A percentile compares a stretch with the other conserved stretches of the same genome.
phyloP scores from a whole-genome alignment of 2,888 invertebrate species.

The Drosophila limbata region DNA sequence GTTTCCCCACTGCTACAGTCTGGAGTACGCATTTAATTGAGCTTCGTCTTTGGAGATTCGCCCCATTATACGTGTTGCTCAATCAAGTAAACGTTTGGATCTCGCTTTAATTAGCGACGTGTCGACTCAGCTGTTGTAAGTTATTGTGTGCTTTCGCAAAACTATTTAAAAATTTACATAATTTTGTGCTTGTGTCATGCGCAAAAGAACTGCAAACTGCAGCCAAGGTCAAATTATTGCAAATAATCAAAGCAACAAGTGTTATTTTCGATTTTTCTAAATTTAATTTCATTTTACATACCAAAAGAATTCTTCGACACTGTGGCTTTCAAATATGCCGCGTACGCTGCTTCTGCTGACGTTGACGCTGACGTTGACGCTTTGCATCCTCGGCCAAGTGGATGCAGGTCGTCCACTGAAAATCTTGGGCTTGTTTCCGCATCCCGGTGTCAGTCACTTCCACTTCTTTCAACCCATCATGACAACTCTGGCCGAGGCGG shows the following conservation, averaged over 20 bases:
- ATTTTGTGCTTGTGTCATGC: slow-evolving; percentile 61
- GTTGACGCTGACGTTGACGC: slow-evolving; percentile 22
- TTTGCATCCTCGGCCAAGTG: slow-evolving; percentile 28
- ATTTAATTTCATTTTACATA: slow-evolving; percentile 30
- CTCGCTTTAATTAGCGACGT: slow-evolving; percentile 18
- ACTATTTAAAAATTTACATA: slow-evolving; percentile 58
- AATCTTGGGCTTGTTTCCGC: slow-evolving; percentile 85
- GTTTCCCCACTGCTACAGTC: background rate
- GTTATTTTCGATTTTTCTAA: slow-evolving; percentile 44
- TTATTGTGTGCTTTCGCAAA: background rate
- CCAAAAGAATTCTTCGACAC: slow-evolving; percentile 12
- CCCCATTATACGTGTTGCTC: slow-evolving; percentile 6
- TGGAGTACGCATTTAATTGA: slow-evolving; percentile 35
- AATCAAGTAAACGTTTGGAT: slow-evolving; percentile 9
- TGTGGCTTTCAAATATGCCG: slow-evolving; percentile 6
- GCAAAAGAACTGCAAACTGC: slow-evolving; percentile 46
- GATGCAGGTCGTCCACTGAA: slow-evolving; percentile 70
- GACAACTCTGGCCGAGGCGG: slow-evolving; percentile 85
- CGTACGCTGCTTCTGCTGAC: slow-evolving; percentile 27
- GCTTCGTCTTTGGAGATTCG: slow-evolving; percentile 3
- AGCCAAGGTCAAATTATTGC: slow-evolving; percentile 58
- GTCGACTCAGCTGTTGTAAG: slow-evolving; percentile 1
- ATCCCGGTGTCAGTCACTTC: slow-evolving; percentile 86
- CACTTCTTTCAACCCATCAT: slow-evolving; percentile 86
- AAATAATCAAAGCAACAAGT: slow-evolving; percentile 63